These are phyloP conservation scores for Corella eumyota DNA, from an alignment of 23 tunicate species.

Conservation along the genomic window DNA sequence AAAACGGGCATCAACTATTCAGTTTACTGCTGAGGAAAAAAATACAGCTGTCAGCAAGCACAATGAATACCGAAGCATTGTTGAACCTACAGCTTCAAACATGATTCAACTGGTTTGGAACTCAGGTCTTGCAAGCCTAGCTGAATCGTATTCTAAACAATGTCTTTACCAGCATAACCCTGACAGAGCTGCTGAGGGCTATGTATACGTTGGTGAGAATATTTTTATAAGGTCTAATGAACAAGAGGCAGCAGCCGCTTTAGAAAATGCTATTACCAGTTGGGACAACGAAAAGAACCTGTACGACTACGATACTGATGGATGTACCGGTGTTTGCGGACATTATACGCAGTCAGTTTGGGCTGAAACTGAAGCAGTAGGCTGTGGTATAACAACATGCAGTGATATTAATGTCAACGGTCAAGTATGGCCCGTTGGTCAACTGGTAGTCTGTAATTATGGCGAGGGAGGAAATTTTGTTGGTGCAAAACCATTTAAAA, in stretches of 20 bases:
- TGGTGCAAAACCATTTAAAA: constrained; percentile 13
- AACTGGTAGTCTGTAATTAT: constrained; percentile 36
- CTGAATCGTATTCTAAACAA: constrained; percentile 24
- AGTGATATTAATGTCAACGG: constrained; percentile 2
- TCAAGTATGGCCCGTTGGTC: constrained; percentile 8
- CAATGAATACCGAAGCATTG: constrained; percentile 24
- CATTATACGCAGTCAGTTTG: constrained; percentile 31
- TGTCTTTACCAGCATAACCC: constrained; percentile 42
- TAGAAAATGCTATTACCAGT: constrained; percentile 7
- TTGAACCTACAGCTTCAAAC: constrained; percentile 19
- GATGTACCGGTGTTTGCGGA: constrained; percentile 9
- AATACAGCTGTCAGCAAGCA: constrained; percentile 14
- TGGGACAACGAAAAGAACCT: constrained; percentile 21
- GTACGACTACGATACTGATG: constrained; percentile 7
- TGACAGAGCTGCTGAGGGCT: background rate
- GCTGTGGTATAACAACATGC: constrained; percentile 39
- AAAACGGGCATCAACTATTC: no score
- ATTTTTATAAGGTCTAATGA: background rate
- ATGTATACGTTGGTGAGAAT: constrained; percentile 12
- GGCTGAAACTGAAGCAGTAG: constrained; percentile 24
- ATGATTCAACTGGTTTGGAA: constrained; percentile 60
- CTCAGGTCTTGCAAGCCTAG: constrained; percentile 15
- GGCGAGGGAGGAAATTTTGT: constrained; percentile 30
- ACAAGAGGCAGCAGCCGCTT: background rate
- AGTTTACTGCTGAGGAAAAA: constrained; percentile 10